Evolutionary conservation across 1,140 invertebrate genomes (phyloP).

Genomic region (Meloidogyne floridensis): DNA sequence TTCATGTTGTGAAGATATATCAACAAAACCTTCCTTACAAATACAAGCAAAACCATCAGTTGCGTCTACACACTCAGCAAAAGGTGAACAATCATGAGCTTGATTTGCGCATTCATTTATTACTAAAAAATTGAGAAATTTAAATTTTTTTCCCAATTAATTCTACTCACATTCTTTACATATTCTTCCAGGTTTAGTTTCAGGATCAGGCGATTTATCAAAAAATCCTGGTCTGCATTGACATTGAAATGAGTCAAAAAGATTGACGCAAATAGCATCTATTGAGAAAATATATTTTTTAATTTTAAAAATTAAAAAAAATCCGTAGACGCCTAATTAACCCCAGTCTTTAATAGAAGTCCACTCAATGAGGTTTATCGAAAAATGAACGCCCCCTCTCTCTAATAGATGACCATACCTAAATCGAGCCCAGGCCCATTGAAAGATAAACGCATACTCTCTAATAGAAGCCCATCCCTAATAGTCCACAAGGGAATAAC

Average conservation of each 20-base stretch:
- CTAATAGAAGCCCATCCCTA: too few species aligned
- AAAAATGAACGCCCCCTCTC: too few species aligned
- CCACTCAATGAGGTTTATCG: too few species aligned
- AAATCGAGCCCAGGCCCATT: too few species aligned
- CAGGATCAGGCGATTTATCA: constrained; percentile 60
- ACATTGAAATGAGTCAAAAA: constrained; percentile 62
- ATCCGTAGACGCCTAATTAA: too few species aligned
- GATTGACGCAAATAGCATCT: constrained; percentile 59
- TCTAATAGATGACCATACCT: too few species aligned
- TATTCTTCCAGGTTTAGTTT: constrained; percentile 53
- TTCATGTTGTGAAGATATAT: constrained; percentile 61
- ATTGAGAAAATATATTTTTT: not conserved
- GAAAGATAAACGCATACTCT: too few species aligned
- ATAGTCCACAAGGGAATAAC: too few species aligned
- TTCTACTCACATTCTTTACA: constrained; percentile 62
- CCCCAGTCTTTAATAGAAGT: too few species aligned
- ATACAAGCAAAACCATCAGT: constrained; percentile 65
- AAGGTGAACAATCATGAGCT: constrained; percentile 61
- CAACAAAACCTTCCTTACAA: constrained; percentile 66
- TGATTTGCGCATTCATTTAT: constrained; percentile 64
- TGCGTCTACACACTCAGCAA: constrained; percentile 66
- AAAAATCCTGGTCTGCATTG: constrained; percentile 61
- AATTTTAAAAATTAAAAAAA: not conserved
- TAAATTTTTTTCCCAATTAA: not conserved
- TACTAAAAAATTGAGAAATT: constrained; percentile 49